These are phyloP conservation scores for Drosophila multiciliata DNA, from an alignment of 2,888 invertebrate species.

Conservation along the genomic window DNA sequence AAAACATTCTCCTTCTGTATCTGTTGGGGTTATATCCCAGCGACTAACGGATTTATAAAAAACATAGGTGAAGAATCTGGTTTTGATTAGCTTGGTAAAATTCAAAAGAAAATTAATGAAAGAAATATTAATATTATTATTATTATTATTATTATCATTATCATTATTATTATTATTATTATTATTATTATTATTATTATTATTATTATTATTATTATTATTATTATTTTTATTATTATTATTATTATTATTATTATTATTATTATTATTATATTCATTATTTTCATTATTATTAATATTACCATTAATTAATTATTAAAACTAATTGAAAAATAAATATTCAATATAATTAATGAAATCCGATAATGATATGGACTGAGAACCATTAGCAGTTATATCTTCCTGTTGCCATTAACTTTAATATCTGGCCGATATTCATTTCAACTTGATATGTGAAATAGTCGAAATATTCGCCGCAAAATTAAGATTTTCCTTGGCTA, in stretches of 20 bases:
- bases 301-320: too few species aligned
- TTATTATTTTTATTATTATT: too few species aligned
- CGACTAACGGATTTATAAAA: background rate
- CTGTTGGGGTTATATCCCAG: background rate
- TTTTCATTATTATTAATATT: too few species aligned
- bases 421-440: background rate
- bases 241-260: too few species aligned
- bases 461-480: background rate
- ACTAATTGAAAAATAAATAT: background rate
- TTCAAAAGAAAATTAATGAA: background rate
- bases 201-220: too few species aligned
- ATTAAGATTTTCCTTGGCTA: slow-evolving; percentile 45
- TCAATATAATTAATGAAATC: background rate
- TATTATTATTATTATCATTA: too few species aligned
- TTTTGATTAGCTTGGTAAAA: background rate
- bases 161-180: too few species aligned
- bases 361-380: background rate
- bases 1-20: background rate
- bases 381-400: background rate
- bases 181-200: too few species aligned
- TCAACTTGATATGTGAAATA: background rate
- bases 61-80: background rate
- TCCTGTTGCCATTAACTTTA: background rate
- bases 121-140: background rate
- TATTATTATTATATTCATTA: too few species aligned